phyloP scores from a whole-genome alignment of 92 coral and sea anemone species.

The Pocillopora grandis region DNA sequence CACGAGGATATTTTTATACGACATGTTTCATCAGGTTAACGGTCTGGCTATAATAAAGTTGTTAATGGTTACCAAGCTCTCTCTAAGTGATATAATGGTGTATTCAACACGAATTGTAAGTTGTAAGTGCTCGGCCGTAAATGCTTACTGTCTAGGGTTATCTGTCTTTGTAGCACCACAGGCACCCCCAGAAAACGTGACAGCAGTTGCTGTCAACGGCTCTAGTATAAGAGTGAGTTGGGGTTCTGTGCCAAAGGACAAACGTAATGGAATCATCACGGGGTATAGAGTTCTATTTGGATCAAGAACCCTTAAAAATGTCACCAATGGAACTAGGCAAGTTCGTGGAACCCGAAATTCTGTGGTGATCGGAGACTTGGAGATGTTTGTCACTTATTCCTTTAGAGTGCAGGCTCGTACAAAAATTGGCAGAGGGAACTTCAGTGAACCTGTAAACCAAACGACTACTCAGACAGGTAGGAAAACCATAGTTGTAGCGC shows the following conservation, averaged over 20 bases:
- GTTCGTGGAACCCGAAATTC: not conserved
- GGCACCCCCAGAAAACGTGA: constrained; percentile 39
- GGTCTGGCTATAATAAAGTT: too few relatives aligned
- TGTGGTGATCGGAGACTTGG: constrained; percentile 7
- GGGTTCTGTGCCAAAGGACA: constrained; percentile 33
- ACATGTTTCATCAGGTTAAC: too few relatives aligned
- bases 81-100: too few relatives aligned
- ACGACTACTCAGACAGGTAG: constrained; percentile 54
- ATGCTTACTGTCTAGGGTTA: too few relatives aligned
- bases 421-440: constrained; percentile 40
- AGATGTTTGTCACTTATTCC: constrained; percentile 47
- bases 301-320: not conserved
- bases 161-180: constrained; percentile 45
- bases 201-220: constrained; percentile 6
- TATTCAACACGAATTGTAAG: too few relatives aligned
- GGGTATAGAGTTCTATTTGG: constrained; percentile 12
- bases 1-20: too few relatives aligned
- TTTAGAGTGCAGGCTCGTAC: constrained; percentile 49
- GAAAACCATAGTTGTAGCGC: not conserved
- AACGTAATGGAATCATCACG: constrained; percentile 46
- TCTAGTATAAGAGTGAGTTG: constrained; percentile 45
- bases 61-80: too few relatives aligned
- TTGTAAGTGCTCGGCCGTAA: too few relatives aligned
- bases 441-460: constrained; percentile 10
- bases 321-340: not conserved